These are phyloP conservation scores for Parnassius mnemosyne DNA, from an alignment of 2,888 invertebrate genomes.

Conservation along the genomic window DNA sequence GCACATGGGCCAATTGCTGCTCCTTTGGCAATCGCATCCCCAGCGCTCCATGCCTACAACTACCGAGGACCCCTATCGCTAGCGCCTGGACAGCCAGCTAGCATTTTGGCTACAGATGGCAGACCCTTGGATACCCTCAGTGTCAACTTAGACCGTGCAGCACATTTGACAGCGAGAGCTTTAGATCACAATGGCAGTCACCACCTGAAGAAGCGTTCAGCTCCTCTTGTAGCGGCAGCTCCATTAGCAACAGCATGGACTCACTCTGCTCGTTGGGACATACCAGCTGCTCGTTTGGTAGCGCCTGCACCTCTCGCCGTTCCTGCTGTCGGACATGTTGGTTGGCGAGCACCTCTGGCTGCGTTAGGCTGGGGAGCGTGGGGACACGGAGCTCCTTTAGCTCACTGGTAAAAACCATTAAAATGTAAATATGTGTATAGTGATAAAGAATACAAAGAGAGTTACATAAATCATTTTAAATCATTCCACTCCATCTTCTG, in stretches of 20 bases:
- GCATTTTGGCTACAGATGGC: constrained; percentile 59
- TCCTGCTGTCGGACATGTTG: constrained; percentile 35
- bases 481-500: background rate
- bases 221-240: constrained; percentile 38
- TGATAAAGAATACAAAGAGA: constrained; percentile 60
- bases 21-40: constrained; percentile 38
- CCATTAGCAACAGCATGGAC: constrained; percentile 29
- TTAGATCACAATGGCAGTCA: constrained; percentile 49
- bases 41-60: constrained; percentile 52
- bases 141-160: constrained; percentile 63
- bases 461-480: constrained; percentile 49
- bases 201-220: constrained; percentile 51
- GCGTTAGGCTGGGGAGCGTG: constrained; percentile 37
- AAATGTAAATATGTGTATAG: constrained; percentile 29
- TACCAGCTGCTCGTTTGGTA: constrained; percentile 37
- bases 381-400: constrained; percentile 39
- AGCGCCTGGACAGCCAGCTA: too few relatives aligned
- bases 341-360: constrained; percentile 40
- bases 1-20: constrained; percentile 39
- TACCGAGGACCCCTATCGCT: too few relatives aligned
- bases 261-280: constrained; percentile 29
- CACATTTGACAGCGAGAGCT: constrained; percentile 43
- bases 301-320: constrained; percentile 37
- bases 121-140: constrained; percentile 72
- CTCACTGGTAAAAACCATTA: constrained; percentile 47